Conservation (phyloP, 2,113 vertebrate species). For the Erythrolamprus reginae region DNA sequence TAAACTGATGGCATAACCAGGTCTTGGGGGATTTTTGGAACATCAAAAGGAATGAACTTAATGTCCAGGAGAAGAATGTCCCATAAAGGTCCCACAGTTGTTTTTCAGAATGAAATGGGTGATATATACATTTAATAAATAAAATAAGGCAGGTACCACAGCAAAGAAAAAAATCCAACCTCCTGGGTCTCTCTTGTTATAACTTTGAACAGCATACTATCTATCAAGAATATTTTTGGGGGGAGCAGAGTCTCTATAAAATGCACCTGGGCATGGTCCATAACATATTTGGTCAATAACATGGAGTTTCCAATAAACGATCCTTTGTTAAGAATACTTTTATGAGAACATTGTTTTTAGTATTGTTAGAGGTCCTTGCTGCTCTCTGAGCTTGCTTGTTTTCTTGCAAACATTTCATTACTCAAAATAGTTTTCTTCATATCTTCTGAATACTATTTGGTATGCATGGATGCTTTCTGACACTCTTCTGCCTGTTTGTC, state of each 20-base stretch:
- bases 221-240: background rate
- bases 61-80: background rate
- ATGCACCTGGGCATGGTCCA: background rate
- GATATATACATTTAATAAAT: background rate
- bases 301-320: background rate
- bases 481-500: background rate
- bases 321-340: background rate
- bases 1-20: background rate
- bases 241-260: background rate
- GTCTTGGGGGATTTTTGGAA: background rate
- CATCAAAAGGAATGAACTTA: background rate
- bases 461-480: background rate
- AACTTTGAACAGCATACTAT: background rate
- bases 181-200: background rate
- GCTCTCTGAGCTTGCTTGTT: no score
- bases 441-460: background rate
- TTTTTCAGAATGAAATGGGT: background rate
- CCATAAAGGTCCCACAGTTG: background rate
- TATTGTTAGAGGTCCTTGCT: background rate
- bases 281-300: background rate
- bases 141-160: background rate
- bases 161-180: background rate
- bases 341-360: background rate
- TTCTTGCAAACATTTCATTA: background rate
- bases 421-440: background rate